Base-by-base conservation (phyloP, 37 sponge, comb jelly and placozoan genomes). In the Petrosia ficiformis region DNA sequence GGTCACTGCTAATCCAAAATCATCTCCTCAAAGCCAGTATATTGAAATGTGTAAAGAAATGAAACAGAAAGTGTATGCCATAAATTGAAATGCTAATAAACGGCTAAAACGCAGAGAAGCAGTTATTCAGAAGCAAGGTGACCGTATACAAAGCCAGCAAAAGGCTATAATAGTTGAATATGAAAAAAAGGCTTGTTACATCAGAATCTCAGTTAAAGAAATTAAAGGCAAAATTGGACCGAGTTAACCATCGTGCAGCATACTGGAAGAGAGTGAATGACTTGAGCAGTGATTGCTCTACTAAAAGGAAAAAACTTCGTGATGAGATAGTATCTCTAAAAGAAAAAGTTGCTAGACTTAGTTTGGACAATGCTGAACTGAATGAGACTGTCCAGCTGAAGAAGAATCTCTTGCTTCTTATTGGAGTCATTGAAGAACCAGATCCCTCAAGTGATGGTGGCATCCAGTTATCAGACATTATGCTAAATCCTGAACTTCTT, bases 351-450 rank as follows among this genome's bases (percentile, higher is more conserved):
- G 8, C 54, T 48, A 19, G 8, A 48, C 54, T 48, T 48, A 48
- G 54, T 48, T 48, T 48, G 54, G 54, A 48, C 54, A 48, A 48
- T 48, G 8, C 54, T 48, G 54, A 48, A 48, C 54, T 48, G 54
- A 48, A 48, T 19, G 14, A 48, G 54, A 14, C 54, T 48, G 54
- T 48, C 54, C 54, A 48, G 54, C n/a, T n/a, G n/a, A n/a, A n/a
- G n/a, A n/a, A n/a, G n/a, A n/a, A n/a, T n/a, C n/a, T n/a, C n/a
- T n/a, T n/a, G n/a, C n/a, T n/a, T n/a, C n/a, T n/a, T n/a, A n/a
- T n/a, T n/a, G n/a, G n/a, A n/a, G n/a, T n/a, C n/a, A n/a, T n/a
- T n/a, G n/a, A n/a, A n/a, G n/a, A n/a, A n/a, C n/a, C n/a, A n/a
- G n/a, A n/a, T n/a, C n/a, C n/a, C n/a, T n/a, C n/a, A n/a, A n/a